A percentile compares a stretch with the other conserved stretches of the same genome.
phyloP scores from a whole-genome alignment of 2,113 vertebrate genomes.

The Hemibagrus wyckioides region DNA sequence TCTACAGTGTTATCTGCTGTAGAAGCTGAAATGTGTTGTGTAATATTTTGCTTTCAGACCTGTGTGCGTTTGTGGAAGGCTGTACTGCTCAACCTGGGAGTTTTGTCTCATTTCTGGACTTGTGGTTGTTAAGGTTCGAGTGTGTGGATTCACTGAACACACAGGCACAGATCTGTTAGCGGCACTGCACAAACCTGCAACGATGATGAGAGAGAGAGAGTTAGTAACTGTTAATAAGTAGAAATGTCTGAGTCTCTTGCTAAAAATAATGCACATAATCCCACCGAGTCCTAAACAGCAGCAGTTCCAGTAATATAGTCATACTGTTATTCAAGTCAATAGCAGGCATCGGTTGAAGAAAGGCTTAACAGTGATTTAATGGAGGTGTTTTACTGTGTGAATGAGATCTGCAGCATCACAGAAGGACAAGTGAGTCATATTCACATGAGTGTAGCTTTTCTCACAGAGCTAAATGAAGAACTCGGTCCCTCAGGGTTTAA shows the following conservation, averaged over 20 bases:
- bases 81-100: background rate
- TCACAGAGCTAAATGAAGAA: background rate
- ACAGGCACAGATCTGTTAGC: slow-evolving; percentile 48
- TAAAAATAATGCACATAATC: background rate
- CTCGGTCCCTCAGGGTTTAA: background rate
- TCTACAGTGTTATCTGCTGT: background rate
- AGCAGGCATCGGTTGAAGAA: background rate
- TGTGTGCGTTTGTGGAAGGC: slow-evolving; percentile 25
- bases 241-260: background rate
- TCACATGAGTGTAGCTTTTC: background rate
- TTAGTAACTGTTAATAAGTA: background rate
- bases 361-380: background rate
- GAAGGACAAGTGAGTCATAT: background rate
- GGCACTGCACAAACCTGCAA: slow-evolving; percentile 30
- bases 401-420: background rate
- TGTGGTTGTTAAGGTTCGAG: background rate
- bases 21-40: background rate
- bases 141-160: slow-evolving; percentile 50
- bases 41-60: slow-evolving; percentile 39
- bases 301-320: background rate
- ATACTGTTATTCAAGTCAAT: background rate
- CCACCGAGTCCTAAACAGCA: background rate
- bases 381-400: background rate
- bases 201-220: background rate
- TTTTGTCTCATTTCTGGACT: slow-evolving; percentile 9